Base-by-base conservation (phyloP, 2,888 invertebrate genomes). In the Dryococelus australis region DNA sequence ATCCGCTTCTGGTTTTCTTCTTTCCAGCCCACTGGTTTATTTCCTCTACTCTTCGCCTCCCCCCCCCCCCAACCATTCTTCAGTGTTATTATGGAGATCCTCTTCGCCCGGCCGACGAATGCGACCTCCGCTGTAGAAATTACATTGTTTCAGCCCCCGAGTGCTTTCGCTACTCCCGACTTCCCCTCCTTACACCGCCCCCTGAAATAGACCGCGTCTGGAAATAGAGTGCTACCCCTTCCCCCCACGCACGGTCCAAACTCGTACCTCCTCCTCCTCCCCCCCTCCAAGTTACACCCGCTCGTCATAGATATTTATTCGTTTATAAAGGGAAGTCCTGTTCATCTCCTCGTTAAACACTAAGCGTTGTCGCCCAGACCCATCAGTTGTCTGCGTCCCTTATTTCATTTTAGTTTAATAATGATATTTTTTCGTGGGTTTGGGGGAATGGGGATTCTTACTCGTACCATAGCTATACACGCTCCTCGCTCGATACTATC, bases 321-420 rank as follows among this genome's bases (percentile, higher is more conserved):
- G 65, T 65, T 65, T 65, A 65, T 65, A 65, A 65, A 65, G n/a
- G 65, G 65, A 65, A 65, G n/a, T 24, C 65, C 65, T 24, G 65
- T 65, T 65, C 24, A 65, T 0, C 24, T 65, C 24, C 65, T n/a
- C 65, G 65, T 20, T n/a, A 65, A 65, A 65, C 65, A 65, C 24
- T 65, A 20, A 20, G 65, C 16, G 24, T n/a, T 8, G 65, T 65
- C 65, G 8, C 65, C 65, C 65, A n/a, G 24, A n/a, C 65, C 65
- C 65, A 20, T 16, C 0, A 10, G 24, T 65, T 65, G 65, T 2
- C 65, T 10, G 65, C 0, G 65, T 16, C 65, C 65, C 65, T 65
- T 65, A 47, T 47, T 47, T 47, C 8, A 35, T 35, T 35, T 35
- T 35, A 35, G 4, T 35, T 35, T 35, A 35, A 35, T 35, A 35